Evolutionary conservation across 2,113 vertebrate species (phyloP).

Genomic region (Neolamprologus caudopunctatus): DNA sequence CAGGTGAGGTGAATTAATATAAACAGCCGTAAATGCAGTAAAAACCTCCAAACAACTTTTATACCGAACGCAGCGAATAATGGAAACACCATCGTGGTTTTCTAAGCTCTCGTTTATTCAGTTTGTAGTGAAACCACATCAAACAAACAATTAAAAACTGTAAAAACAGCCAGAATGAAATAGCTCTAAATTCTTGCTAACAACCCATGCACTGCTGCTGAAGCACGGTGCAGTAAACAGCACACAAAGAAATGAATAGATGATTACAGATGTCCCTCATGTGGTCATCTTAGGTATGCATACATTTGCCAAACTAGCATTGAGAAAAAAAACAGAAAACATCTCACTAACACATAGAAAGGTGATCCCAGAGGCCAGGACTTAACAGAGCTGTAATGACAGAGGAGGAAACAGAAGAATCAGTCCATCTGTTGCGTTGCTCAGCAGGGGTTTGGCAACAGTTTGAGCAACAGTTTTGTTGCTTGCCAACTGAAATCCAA

Average conservation of each 20-base stretch:
- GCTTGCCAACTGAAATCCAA: background rate
- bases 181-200: background rate
- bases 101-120: background rate
- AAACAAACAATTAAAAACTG: background rate
- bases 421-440: background rate
- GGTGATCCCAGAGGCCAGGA: background rate
- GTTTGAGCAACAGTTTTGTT: background rate
- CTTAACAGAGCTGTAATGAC: background rate
- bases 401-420: background rate
- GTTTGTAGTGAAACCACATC: background rate
- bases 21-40: background rate
- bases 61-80: background rate
- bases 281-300: background rate
- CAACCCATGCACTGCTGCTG: background rate
- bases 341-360: background rate
- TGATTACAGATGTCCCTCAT: background rate
- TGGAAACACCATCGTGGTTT: fast-evolving
- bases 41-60: background rate
- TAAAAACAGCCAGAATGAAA: background rate
- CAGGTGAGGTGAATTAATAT: background rate
- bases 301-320: background rate
- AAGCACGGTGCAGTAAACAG: background rate
- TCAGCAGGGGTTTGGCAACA: background rate
- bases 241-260: background rate
- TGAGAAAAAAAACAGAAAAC: background rate